Base-by-base conservation (phyloP, 1,140 invertebrate species). In the Trichoplusia ni region DNA sequence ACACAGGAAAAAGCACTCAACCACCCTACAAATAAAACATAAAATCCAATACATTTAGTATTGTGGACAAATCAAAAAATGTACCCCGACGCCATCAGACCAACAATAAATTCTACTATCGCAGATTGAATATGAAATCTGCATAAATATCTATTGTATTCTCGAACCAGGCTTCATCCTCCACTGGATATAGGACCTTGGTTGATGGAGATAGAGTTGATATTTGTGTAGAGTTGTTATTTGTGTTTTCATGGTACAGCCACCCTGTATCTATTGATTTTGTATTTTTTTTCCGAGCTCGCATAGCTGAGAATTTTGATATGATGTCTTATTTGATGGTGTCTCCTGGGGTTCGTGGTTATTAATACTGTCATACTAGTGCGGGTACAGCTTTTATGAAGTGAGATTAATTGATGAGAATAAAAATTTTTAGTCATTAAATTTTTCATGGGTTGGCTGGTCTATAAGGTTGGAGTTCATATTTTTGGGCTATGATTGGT, bases 41-140 rank as follows among this genome's bases (percentile, higher is more conserved):
- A 27, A 47, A 47, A 14, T 4, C 11, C 9, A 4, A 4, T 0
- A 47, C 23, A 31, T 47, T 25, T 40, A 56, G 13, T 13, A 37
- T 25, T 13, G 38, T 4, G n/a, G 14, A 38, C 31, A 27, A 42
- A 58, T 58, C 21, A 42, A 58, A 25, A 29, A 42, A 42, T 27
- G 9, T 21, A 23, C 37, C 21, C 14, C 23, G 38, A 42, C n/a
- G 18, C 16, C 54, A 53, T 53, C 54, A 44, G 9, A 23, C 3
- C 56, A 18, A 69, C 68, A 73, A 74, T 75, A 77, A 75, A 74
- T 74, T 70, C 66, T 67, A 51, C 67, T 76, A 75, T 78, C 71
- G 61, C 69, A 81, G 70, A 81, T 81, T 80, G 71, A 75, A 76
- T 74, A 75, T 75, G 77, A 67, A 75, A 71, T 67, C 70, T 74